Base-by-base conservation (phyloP, 2,113 vertebrate genomes). In the Platycercus adscitus region DNA sequence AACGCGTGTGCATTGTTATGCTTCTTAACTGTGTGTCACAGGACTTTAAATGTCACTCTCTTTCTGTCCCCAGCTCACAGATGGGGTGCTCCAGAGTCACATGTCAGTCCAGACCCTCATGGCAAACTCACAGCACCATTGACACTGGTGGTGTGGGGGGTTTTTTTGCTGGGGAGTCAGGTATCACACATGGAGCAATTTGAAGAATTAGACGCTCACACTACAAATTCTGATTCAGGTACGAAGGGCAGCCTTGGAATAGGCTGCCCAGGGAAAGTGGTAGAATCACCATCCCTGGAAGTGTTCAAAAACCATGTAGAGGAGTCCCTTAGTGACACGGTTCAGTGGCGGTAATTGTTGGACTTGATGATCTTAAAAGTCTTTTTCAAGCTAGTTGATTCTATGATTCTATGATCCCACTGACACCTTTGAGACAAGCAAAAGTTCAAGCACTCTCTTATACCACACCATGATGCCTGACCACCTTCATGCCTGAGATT, bases 1-100 rank as follows among this genome's bases (percentile, higher is more conserved):
- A 47, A 25, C 1, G 1, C 49, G 46, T 0, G 0, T 75, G 52
- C 12, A 10, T 2, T 16, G 17, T 3, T 3, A 6, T 26, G 79
- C 17, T 75, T 44, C 56, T 50, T 23, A 11, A 16, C 23, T 43
- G 25, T 16, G 55, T 10, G 17, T 23, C 31, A 28, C 43, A 28
- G n/a, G 26, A 43, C 17, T 82, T 66, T 35, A 64, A 52, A 39
- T 14, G 13, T 6, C 52, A 19, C 21, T 79, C 26, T 11, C 7
- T 31, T 37, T 64, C 37, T 19, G n/a, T 9, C 10, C 28, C 8
- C 14, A 47, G 33, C n/a, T 70, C 2, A 0, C 35, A 64, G 66
- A 10, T 2, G 20, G 50, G 49, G 11, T 24, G 11, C 41, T 33
- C 24, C 55, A 85, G 47, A 55, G 52, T 23, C 64, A 17, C 6